Percentiles rank a stretch among this genome's conserved stretches.
phyloP scores from a whole-genome alignment of 2,113 vertebrate genomes.

The Crotophaga sulcirostris region DNA sequence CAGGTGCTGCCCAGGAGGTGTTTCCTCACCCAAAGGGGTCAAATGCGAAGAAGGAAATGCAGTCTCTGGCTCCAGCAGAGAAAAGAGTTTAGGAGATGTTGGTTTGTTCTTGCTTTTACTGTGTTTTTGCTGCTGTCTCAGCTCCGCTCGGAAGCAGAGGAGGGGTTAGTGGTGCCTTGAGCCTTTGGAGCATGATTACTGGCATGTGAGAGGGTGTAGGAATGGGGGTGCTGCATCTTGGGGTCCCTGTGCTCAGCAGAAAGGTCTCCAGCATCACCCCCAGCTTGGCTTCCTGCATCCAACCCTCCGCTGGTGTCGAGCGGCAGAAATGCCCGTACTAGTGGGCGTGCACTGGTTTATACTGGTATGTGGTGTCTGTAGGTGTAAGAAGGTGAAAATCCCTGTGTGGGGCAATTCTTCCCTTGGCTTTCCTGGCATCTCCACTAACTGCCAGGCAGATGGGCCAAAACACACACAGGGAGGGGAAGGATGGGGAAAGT shows the following conservation, averaged over 20 bases:
- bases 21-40: background rate
- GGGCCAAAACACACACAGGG: background rate
- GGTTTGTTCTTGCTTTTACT: background rate
- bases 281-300: background rate
- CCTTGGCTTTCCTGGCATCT: background rate
- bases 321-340: background rate
- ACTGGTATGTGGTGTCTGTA: background rate
- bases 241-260: background rate
- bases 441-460: background rate
- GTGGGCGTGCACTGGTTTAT: background rate
- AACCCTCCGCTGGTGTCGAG: background rate
- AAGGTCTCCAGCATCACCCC: background rate
- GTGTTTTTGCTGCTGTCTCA: background rate
- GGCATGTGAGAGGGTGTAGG: fast-evolving
- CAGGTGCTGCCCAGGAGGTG: background rate
- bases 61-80: background rate
- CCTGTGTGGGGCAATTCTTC: too few relatives aligned
- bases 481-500: background rate
- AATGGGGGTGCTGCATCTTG: background rate
- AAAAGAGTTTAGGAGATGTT: background rate
- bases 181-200: fast-evolving
- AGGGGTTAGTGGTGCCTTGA: fast-evolving
- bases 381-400: background rate
- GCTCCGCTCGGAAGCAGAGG: background rate
- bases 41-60: fast-evolving